Base-by-base conservation (phyloP, 1,140 invertebrate genomes). In the Apolygus lucorum region DNA sequence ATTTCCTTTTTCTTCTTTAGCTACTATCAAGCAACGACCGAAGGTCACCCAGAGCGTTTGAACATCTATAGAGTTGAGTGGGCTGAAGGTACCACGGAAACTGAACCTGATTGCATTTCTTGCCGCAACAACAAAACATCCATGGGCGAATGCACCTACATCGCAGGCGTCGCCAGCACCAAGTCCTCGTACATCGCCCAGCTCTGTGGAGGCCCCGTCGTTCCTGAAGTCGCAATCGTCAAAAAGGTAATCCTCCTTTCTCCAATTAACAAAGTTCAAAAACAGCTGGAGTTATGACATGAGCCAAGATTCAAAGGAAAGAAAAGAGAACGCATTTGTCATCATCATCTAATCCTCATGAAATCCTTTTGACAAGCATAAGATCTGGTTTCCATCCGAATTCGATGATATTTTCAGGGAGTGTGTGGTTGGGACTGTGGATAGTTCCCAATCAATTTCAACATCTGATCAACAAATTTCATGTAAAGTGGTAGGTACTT, bases 181-280 rank as follows among this genome's bases (percentile, higher is more conserved):
- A 69, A 67, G 27, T 85, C 82, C 34, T 82, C 84, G 0, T 84
- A 87, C 75, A 88, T 90, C 75, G 82, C 86, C 1, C 79, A 93
- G 52, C 86, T 84, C 62, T 96, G 94, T 76, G 82, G 78, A 28
- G 90, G 90, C n/a, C 90, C 89, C 0, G 82, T 64, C 13, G 62
- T 76, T 11, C 75, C 85, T 52, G 82, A 80, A 49, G 77, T 79
- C 0, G 78, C 74, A 21, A 78, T 83, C 21, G 72, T 77, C 49
- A 72, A 79, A 8, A 74, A 77, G 75, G 80, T 80, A 66, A 42
- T n/a, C n/a, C n/a, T n/a, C n/a, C n/a, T n/a, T n/a, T n/a, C n/a
- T n/a, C n/a, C n/a, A n/a, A n/a, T n/a, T n/a, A n/a, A n/a, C n/a
- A n/a, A n/a, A n/a, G n/a, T n/a, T n/a, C n/a, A n/a, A n/a, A n/a